A percentile compares a stretch with the other conserved stretches of the same genome.
Evolutionary conservation across 2,888 invertebrate genomes (phyloP).

Genomic region (Lapara coniferarum): DNA sequence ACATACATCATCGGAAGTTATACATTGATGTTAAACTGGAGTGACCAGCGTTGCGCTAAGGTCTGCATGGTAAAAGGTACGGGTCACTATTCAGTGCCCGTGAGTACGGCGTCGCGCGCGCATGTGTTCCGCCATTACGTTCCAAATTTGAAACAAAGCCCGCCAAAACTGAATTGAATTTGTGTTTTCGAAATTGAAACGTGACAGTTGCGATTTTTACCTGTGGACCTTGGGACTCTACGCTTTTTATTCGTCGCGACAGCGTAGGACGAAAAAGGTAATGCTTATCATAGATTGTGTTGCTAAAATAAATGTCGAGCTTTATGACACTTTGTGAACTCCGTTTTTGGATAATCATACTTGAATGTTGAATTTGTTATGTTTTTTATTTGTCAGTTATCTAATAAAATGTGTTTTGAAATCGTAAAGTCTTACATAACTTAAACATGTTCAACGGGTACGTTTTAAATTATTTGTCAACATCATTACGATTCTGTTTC

Average conservation of each 20-base stretch:
- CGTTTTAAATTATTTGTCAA: conserved; percentile 6
- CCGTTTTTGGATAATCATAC: conserved; percentile 20
- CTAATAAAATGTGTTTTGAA: neutral
- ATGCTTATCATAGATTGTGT: conserved; percentile 21
- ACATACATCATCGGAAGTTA: conserved; percentile 73
- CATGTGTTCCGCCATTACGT: conserved; percentile 50
- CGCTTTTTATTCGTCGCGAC: conserved; percentile 45
- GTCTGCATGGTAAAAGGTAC: conserved; percentile 70
- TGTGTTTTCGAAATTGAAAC: conserved; percentile 49
- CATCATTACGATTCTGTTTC: conserved; percentile 32
- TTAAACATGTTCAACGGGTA: conserved; percentile 2
- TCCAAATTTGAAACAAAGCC: conserved; percentile 41
- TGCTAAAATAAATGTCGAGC: conserved; percentile 15
- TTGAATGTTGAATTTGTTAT: conserved; percentile 8
- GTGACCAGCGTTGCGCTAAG: conserved; percentile 60
- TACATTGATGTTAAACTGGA: conserved; percentile 39
- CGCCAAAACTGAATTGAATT: conserved; percentile 55
- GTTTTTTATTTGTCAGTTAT: conserved; percentile 15
- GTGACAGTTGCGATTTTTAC: conserved; percentile 55
- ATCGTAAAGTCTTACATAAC: neutral
- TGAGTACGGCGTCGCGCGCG: conserved; percentile 61
- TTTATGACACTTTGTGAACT: conserved; percentile 16
- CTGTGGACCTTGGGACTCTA: conserved; percentile 44
- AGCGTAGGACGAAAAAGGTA: conserved; percentile 59
- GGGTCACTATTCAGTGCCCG: conserved; percentile 66